Percentiles rank a stretch among this genome's conserved stretches.
phyloP scores from a whole-genome alignment of 2,113 vertebrate genomes.

The Mesembrinibis cayennensis region DNA sequence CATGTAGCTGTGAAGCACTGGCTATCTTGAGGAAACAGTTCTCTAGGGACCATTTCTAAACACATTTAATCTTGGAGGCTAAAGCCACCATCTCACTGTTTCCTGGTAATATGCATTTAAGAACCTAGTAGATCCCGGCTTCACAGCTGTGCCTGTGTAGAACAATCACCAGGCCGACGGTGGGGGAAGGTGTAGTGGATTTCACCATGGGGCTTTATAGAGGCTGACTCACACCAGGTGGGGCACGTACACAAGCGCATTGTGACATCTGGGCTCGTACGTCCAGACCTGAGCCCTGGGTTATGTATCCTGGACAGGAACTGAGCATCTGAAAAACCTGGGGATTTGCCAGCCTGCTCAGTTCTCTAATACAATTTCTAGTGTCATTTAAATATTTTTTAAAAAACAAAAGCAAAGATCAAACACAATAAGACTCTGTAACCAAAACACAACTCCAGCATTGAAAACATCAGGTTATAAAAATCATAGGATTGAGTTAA shows the following conservation, averaged over 20 bases:
- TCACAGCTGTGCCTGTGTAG: background rate
- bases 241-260: background rate
- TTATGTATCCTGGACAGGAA: background rate
- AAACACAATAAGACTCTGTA: background rate
- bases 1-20: background rate
- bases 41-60: background rate
- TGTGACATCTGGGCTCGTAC: background rate
- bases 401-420: background rate
- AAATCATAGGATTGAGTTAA: background rate
- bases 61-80: background rate
- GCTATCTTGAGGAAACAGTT: background rate
- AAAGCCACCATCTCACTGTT: background rate
- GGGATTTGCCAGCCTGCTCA: background rate
- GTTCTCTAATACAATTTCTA: background rate
- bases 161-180: fast-evolving
- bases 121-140: background rate
- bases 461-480: background rate
- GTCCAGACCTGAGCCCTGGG: background rate
- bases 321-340: background rate
- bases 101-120: background rate
- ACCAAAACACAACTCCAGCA: background rate
- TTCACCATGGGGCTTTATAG: background rate
- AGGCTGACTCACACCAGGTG: background rate
- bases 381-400: background rate
- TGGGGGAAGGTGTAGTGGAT: background rate